Evolutionary conservation across 1,140 invertebrate genomes (phyloP).

Genomic region (Melipona quadrifasciata): DNA sequence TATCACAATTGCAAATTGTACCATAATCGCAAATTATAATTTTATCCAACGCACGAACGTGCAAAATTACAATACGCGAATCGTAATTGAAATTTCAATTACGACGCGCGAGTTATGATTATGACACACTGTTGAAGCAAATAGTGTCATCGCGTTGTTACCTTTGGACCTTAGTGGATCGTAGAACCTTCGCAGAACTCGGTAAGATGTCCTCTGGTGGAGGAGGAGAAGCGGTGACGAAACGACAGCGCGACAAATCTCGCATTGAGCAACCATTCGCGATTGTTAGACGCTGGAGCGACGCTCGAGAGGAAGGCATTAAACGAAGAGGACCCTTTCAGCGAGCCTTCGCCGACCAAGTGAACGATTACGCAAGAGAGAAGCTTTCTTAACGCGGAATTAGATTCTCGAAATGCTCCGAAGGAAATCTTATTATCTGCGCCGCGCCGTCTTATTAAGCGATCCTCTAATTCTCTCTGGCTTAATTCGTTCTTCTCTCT

Average conservation of each 20-base stretch:
- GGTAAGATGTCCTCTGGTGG: background rate
- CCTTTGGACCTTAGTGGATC: no score
- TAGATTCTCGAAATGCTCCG: conserved; percentile 32
- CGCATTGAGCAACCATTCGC: conserved; percentile 28
- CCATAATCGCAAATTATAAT: no score
- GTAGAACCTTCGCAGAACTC: no score
- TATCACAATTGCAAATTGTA: no score
- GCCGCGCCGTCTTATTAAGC: conserved; percentile 23
- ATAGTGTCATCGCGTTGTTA: no score
- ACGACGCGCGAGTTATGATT: no score
- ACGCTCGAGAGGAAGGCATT: conserved; percentile 30
- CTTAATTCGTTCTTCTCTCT: background rate
- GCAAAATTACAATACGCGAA: no score
- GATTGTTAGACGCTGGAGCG: conserved; percentile 12
- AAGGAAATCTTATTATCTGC: conserved; percentile 36
- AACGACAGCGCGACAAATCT: conserved; percentile 48
- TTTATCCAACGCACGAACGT: no score
- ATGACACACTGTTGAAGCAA: no score
- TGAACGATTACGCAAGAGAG: conserved; percentile 29
- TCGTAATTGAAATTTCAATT: no score
- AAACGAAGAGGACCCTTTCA: background rate
- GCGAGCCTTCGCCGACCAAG: conserved; percentile 20
- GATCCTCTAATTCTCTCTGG: conserved; percentile 9
- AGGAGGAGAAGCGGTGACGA: conserved; percentile 29
- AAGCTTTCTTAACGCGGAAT: conserved; percentile 43